Evolutionary conservation across 2,888 invertebrate genomes (phyloP).

Genomic region (Athetis lepigone): DNA sequence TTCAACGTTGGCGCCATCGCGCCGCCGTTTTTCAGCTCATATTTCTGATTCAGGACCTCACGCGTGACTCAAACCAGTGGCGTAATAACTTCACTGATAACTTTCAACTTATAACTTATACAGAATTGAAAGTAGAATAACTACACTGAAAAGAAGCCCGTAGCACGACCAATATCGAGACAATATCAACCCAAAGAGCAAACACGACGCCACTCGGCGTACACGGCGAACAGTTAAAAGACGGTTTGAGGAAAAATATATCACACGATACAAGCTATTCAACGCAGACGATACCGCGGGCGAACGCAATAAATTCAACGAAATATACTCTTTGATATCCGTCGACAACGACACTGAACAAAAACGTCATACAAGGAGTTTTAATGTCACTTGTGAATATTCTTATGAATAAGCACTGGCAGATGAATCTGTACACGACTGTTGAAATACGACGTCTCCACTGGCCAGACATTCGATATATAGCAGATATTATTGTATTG

Average conservation of each 20-base stretch:
- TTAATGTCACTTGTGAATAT: slow-evolving; percentile 85
- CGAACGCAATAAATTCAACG: slow-evolving; percentile 80
- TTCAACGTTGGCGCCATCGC: slow-evolving; percentile 78
- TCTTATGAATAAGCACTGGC: slow-evolving; percentile 82
- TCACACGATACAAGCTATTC: slow-evolving; percentile 73
- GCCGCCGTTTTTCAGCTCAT: slow-evolving; percentile 81
- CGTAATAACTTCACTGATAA: slow-evolving; percentile 63
- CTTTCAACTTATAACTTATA: slow-evolving; percentile 52
- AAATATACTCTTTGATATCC: slow-evolving; percentile 81
- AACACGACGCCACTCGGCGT: slow-evolving; percentile 61
- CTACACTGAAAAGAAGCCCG: slow-evolving; percentile 59
- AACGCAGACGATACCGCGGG: slow-evolving; percentile 71
- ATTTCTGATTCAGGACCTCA: slow-evolving; percentile 83
- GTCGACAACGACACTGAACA: slow-evolving; percentile 81
- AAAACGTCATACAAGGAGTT: slow-evolving; percentile 83
- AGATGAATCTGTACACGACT: slow-evolving; percentile 89
- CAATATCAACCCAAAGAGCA: slow-evolving; percentile 68
- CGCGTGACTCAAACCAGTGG: slow-evolving; percentile 66
- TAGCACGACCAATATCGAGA: slow-evolving; percentile 64
- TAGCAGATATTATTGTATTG: slow-evolving; percentile 78
- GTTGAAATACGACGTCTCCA: slow-evolving; percentile 85
- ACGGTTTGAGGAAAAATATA: slow-evolving; percentile 74
- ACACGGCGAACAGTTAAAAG: slow-evolving; percentile 63
- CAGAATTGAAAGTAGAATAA: slow-evolving; percentile 48
- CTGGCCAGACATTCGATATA: slow-evolving; percentile 77